These are phyloP conservation scores for Coelinius sp. DNA, from an alignment of 2,888 invertebrate species.

Conservation along the genomic window DNA sequence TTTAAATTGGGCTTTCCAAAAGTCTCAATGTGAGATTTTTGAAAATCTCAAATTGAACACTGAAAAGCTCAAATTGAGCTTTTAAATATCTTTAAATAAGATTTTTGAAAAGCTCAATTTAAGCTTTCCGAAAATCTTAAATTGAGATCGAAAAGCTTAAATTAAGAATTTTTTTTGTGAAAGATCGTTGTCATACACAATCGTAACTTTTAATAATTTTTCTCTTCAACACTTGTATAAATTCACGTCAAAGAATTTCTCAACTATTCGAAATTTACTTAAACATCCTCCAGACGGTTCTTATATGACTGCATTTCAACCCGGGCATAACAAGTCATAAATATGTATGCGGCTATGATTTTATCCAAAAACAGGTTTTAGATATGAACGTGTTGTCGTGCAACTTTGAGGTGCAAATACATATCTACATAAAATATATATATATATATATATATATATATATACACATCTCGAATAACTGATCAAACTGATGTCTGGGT, in stretches of 20 bases:
- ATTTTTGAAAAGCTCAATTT: too few species aligned
- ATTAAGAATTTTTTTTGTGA: too few species aligned
- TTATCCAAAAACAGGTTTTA: not conserved
- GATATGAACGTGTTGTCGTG: not conserved
- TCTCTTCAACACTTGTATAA: not conserved
- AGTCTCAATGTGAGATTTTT: too few species aligned
- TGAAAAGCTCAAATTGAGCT: too few species aligned
- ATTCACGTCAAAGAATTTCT: not conserved
- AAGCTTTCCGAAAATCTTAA: too few species aligned
- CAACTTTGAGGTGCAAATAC: not conserved
- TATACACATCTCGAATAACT: not conserved
- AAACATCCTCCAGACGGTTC: not conserved
- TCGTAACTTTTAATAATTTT: too few species aligned
- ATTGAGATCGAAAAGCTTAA: too few species aligned
- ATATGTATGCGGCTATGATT: not conserved
- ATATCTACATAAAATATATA: not conserved
- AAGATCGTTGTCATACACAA: too few species aligned
- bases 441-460: too few species aligned
- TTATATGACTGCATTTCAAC: not conserved
- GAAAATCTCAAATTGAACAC: too few species aligned
- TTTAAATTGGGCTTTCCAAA: too few species aligned
- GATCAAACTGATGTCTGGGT: slow-evolving; percentile 31
- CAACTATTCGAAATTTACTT: not conserved
- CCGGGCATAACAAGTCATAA: not conserved
- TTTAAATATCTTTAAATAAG: too few species aligned